Base-by-base conservation (phyloP, 2,888 invertebrate genomes). In the Lycia hirtaria region DNA sequence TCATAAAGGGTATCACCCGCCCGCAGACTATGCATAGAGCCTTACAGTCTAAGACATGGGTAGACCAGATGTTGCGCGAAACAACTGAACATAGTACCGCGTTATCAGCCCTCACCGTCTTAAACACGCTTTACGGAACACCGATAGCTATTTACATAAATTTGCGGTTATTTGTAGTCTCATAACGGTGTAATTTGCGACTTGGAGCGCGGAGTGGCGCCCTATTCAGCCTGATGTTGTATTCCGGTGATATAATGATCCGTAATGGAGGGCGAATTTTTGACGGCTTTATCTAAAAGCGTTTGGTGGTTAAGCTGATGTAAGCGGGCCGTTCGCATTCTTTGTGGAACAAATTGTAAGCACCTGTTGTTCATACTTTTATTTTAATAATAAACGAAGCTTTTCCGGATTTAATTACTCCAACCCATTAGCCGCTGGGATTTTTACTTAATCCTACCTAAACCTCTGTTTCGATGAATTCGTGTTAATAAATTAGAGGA, bases 111-210 rank as follows among this genome's bases (percentile, higher is more conserved):
- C 72, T 75, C 74, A 72, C 73, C 80, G 78, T 83, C 85, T 85
- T 84, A 81, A 85, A 85, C 83, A 84, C 81, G 83, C 85, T 88
- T 83, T 81, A 84, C 81, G 81, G 83, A 80, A 85, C 82, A 74
- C 73, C 81, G 82, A 85, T 85, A 82, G 83, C 83, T 81, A 87
- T 87, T 83, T 87, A 83, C 87, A 87, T 87, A 87, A 88, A 87
- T 88, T 87, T 85, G 85, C 77, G 83, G 83, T 84, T 87, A 85
- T 85, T 86, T 85, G 85, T 85, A 77, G 81, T 81, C 81, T 80
- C 80, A 84, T 85, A 85, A 82, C 80, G 77, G 78, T 72, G 85
- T 83, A 83, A 87, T 87, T 87, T 86, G 84, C 79, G 81, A 76
- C 73, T 77, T 78, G 19, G 75, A 75, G 78, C 73, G 70, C 73